Conservation (phyloP, 2,797 vertebrate species). For the Hapalemur alaotrensis region DNA sequence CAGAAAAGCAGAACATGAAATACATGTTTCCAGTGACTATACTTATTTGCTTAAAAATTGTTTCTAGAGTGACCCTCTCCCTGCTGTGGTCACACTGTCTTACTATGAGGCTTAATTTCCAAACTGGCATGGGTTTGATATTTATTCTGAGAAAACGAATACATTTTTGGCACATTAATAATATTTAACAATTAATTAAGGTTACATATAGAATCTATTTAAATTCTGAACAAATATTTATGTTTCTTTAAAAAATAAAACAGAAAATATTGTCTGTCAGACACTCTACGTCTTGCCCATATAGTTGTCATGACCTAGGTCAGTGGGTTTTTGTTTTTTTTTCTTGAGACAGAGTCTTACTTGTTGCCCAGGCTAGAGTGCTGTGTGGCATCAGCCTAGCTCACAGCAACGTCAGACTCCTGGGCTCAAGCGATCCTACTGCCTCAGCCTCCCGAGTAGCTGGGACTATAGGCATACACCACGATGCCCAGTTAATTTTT, state of each 20-base stretch:
- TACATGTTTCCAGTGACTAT: not conserved
- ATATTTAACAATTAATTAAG: not conserved
- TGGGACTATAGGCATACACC: no score
- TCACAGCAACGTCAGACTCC: no score
- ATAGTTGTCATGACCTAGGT: not conserved
- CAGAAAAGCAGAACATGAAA: constrained; percentile 47
- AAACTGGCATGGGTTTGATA: not conserved
- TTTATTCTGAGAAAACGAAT: not conserved
- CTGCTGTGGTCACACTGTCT: not conserved
- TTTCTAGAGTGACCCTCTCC: not conserved
- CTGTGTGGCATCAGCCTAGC: no score
- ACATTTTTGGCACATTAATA: constrained; percentile 22
- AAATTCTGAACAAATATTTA: constrained; percentile 23
- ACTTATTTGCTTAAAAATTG: not conserved
- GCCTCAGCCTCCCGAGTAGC: no score
- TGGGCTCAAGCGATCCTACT: no score
- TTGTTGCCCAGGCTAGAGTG: no score
- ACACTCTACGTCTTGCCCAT: not conserved
- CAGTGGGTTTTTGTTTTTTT: not conserved
- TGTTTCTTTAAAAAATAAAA: constrained; percentile 35
- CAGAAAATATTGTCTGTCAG: not conserved
- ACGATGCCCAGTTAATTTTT: no score
- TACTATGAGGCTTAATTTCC: not conserved
- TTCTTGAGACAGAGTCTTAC: no score
- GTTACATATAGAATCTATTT: not conserved